Evolutionary conservation across 1,140 invertebrate genomes (phyloP).

Genomic region (Penaeus japonicus): DNA sequence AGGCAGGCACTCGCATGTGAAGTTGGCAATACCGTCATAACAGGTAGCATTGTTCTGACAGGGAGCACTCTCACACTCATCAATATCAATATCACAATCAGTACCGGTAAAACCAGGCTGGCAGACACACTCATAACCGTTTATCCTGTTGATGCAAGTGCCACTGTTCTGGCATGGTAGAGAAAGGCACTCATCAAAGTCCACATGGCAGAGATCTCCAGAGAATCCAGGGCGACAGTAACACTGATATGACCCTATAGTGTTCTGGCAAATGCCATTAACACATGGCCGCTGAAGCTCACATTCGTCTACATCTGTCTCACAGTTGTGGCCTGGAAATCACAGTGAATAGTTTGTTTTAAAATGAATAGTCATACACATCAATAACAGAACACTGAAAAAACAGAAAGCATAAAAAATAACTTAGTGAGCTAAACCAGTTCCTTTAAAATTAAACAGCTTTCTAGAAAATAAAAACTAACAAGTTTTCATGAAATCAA

Average conservation of each 20-base stretch:
- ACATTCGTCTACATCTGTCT: conserved; percentile 83
- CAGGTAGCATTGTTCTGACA: conserved; percentile 81
- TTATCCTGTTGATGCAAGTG: conserved; percentile 84
- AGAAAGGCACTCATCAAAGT: conserved; percentile 88
- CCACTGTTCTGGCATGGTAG: conserved; percentile 88
- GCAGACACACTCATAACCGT: conserved; percentile 86
- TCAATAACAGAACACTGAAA: no score
- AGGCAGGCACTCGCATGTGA: conserved; percentile 76
- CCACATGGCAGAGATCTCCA: conserved; percentile 81
- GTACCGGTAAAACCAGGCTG: conserved; percentile 81
- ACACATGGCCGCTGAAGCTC: conserved; percentile 73
- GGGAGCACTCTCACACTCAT: conserved; percentile 80
- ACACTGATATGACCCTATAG: conserved; percentile 79
- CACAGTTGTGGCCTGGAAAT: conserved; percentile 72
- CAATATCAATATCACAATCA: conserved; percentile 85
- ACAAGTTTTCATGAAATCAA: no score
- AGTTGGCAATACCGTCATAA: conserved; percentile 77
- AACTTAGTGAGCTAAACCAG: no score
- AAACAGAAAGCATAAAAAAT: no score
- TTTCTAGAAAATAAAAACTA: no score
- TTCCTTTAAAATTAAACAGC: no score
- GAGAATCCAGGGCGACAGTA: conserved; percentile 86
- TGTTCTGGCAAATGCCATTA: conserved; percentile 84
- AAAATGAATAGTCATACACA: no score
- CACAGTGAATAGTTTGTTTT: conserved; percentile 46